A percentile compares a stretch with the other conserved stretches of the same genome.
phyloP scores from a whole-genome alignment of 2,797 vertebrate species.

The Scarus forsteni region DNA sequence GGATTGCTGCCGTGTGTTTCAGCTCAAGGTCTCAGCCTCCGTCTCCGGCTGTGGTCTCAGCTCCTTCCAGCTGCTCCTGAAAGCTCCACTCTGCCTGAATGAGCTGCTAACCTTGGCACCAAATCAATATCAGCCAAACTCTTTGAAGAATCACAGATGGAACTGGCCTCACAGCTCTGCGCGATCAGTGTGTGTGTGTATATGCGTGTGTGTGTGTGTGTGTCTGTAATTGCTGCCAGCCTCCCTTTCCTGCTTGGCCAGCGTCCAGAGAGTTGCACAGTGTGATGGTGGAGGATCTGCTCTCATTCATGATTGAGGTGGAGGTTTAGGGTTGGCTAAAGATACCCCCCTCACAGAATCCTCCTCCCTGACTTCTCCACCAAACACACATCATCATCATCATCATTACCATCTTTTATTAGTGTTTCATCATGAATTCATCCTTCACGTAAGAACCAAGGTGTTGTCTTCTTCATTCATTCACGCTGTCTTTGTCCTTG shows the following conservation, averaged over 20 bases:
- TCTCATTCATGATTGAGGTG: slow-evolving; percentile 69
- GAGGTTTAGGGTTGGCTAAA: slow-evolving; percentile 51
- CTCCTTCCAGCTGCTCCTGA: slow-evolving; percentile 87
- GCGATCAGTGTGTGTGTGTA: slow-evolving; percentile 64
- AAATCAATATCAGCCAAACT: slow-evolving; percentile 91
- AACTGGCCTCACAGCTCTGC: slow-evolving; percentile 80
- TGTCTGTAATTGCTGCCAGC: slow-evolving; percentile 79
- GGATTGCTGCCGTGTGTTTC: slow-evolving; percentile 79
- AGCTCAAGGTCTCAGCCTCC: slow-evolving; percentile 87
- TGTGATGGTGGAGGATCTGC: slow-evolving; percentile 70
- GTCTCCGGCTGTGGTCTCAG: slow-evolving; percentile 84
- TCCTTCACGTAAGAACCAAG: slow-evolving; percentile 18
- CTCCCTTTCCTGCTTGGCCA: slow-evolving; percentile 73
- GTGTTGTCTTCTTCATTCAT: slow-evolving; percentile 37
- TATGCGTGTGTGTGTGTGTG: slow-evolving; percentile 55
- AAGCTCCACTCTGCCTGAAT: slow-evolving; percentile 88
- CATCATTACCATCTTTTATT: slow-evolving; percentile 14
- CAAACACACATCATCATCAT: slow-evolving; percentile 12
- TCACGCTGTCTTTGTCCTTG: slow-evolving; percentile 57
- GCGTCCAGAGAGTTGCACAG: slow-evolving; percentile 69
- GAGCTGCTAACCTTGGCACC: slow-evolving; percentile 89
- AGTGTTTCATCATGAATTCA: slow-evolving; percentile 28
- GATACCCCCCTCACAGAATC: slow-evolving; percentile 1
- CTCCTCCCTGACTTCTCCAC: slow-evolving; percentile 1
- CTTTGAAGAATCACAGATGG: slow-evolving; percentile 92